phyloP scores from a whole-genome alignment of 2,888 invertebrate species.

The Argyra leucocephala region DNA sequence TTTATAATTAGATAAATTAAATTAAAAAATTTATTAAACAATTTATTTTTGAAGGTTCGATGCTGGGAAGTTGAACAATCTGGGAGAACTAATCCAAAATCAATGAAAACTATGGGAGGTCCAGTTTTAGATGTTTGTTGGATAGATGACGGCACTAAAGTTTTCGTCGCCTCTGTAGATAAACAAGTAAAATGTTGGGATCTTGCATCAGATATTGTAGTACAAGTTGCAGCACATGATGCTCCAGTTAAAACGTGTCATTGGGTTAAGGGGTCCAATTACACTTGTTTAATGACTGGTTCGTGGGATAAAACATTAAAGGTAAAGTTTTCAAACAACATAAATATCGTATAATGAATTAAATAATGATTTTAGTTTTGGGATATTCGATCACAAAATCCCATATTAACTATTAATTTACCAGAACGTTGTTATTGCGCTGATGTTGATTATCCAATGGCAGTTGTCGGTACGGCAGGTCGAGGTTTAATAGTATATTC shows the following conservation, averaged over 20 bases:
- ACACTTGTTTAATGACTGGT: slow-evolving; percentile 96
- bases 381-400: slow-evolving; percentile 86
- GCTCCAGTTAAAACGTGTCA: slow-evolving; percentile 94
- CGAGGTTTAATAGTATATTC: slow-evolving; percentile 87
- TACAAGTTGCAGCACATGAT: slow-evolving; percentile 90
- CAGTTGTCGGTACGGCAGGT: slow-evolving; percentile 91
- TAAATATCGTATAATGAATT: too few species aligned
- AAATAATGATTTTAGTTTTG: slow-evolving; percentile 69
- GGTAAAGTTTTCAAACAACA: too few species aligned
- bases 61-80: slow-evolving; percentile 89
- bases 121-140: slow-evolving; percentile 95
- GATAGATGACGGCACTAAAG: slow-evolving; percentile 87
- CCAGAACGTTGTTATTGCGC: slow-evolving; percentile 95
- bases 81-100: slow-evolving; percentile 92
- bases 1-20: too few species aligned
- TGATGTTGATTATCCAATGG: slow-evolving; percentile 98
- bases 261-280: slow-evolving; percentile 91
- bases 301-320: slow-evolving; percentile 97
- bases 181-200: slow-evolving; percentile 94
- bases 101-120: slow-evolving; percentile 90
- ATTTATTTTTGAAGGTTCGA: slow-evolving; percentile 49
- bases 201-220: slow-evolving; percentile 75
- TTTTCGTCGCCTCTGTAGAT: slow-evolving; percentile 85
- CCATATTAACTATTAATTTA: slow-evolving; percentile 80
- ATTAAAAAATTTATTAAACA: not conserved